Conservation (phyloP, 2,113 vertebrate species). For the Halichoerus grypus region DNA sequence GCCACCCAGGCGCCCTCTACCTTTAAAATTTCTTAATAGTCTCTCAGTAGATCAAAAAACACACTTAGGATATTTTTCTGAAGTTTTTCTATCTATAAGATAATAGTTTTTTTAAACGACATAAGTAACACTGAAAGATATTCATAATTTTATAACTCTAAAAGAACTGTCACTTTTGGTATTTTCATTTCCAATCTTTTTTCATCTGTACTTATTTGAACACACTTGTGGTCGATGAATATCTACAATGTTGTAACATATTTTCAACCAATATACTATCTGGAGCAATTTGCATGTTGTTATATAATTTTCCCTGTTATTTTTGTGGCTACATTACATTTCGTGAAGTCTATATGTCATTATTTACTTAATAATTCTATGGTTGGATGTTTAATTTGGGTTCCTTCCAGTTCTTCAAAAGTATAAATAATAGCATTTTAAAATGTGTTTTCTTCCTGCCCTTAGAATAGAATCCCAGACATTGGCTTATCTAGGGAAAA, state of each 20-base stretch:
- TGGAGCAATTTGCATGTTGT: background rate
- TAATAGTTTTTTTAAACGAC: background rate
- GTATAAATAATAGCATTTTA: background rate
- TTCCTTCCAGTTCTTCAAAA: background rate
- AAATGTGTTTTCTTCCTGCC: background rate
- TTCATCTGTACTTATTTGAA: background rate
- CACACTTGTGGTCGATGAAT: background rate
- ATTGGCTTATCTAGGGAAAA: background rate
- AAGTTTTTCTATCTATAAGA: background rate
- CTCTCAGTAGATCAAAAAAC: background rate
- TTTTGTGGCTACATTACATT: background rate
- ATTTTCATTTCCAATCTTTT: background rate
- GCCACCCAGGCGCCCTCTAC: background rate
- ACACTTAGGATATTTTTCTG: background rate
- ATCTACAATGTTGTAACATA: too few species aligned
- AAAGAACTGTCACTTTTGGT: background rate
- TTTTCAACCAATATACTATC: background rate
- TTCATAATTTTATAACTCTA: background rate
- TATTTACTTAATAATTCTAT: background rate
- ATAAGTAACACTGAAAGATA: background rate
- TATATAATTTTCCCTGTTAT: background rate
- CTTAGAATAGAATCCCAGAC: constrained; percentile 6
- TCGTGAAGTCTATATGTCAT: background rate
- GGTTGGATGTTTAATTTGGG: background rate
- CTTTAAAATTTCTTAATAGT: background rate